phyloP scores from a whole-genome alignment of 2,113 vertebrate species.

The Mastomys natalensis region DNA sequence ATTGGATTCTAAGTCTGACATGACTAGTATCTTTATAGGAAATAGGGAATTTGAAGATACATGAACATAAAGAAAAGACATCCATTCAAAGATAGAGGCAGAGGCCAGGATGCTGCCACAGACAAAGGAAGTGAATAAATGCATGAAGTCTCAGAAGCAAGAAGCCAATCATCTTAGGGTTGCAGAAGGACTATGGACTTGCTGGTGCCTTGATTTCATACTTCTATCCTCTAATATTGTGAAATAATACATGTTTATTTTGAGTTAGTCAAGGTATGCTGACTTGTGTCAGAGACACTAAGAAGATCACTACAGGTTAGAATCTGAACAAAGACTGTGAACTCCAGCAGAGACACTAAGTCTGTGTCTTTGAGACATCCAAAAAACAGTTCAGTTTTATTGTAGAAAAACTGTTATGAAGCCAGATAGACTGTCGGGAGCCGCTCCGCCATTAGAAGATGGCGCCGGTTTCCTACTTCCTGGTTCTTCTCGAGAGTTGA shows the following conservation, averaged over 20 bases:
- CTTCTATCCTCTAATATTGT: not conserved
- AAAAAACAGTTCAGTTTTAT: not conserved
- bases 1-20: not conserved
- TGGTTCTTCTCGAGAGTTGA: too few relatives aligned
- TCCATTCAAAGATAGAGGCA: not conserved
- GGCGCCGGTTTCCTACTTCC: too few relatives aligned
- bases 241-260: not conserved
- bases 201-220: not conserved
- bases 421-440: too few relatives aligned
- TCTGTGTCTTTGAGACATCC: not conserved
- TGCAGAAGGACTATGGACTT: not conserved
- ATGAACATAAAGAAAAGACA: not conserved
- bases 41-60: not conserved
- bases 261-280: not conserved
- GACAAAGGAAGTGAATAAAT: not conserved
- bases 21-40: not conserved
- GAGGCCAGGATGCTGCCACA: not conserved
- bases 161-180: not conserved
- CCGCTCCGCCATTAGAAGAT: too few relatives aligned
- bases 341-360: not conserved
- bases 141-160: not conserved
- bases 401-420: not conserved
- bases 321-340: not conserved
- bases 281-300: not conserved
- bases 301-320: not conserved